A percentile compares a stretch with the other conserved stretches of the same genome.
Evolutionary conservation across 1,140 invertebrate genomes (phyloP).

Genomic region (Ceratoteleas bidentatus): DNA sequence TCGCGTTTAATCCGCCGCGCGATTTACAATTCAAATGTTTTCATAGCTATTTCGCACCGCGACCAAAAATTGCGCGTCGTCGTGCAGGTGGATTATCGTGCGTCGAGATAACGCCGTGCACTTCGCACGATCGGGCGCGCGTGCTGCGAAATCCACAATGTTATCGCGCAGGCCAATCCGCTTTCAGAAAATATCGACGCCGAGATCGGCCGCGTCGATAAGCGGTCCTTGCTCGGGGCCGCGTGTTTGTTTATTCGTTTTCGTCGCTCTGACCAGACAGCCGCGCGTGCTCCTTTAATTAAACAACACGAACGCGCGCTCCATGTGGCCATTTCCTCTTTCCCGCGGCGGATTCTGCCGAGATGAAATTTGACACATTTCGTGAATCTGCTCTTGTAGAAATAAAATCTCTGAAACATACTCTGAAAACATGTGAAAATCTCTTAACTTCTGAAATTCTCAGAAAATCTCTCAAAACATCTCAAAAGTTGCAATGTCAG

Average conservation of each 20-base stretch:
- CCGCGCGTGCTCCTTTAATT: background rate
- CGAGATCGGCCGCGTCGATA: conserved; percentile 28
- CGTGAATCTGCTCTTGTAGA: background rate
- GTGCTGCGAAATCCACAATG: conserved; percentile 19
- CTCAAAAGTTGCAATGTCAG: too few relatives aligned
- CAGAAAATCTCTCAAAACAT: too few relatives aligned
- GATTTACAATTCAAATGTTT: conserved; percentile 26
- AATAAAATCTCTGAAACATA: too few relatives aligned
- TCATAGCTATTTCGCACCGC: background rate
- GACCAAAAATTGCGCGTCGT: conserved; percentile 15
- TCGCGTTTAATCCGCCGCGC: conserved; percentile 4
- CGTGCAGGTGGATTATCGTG: conserved; percentile 11
- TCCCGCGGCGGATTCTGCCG: background rate
- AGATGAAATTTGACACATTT: conserved; percentile 19
- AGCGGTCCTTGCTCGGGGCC: conserved; percentile 10
- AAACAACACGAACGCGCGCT: background rate
- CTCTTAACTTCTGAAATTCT: too few relatives aligned
- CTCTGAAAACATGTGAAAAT: too few relatives aligned
- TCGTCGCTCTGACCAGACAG: background rate
- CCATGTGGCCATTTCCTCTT: conserved; percentile 13
- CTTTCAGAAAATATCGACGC: conserved; percentile 26
- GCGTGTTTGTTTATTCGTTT: conserved; percentile 18
- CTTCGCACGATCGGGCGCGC: background rate
- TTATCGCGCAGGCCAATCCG: conserved; percentile 24
- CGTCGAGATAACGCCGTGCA: conserved; percentile 20